Evolutionary conservation across 2,888 invertebrate species (phyloP), one percentile per base, ranked within the genome.

Genomic region (Schizotus pectinicornis): DNA sequence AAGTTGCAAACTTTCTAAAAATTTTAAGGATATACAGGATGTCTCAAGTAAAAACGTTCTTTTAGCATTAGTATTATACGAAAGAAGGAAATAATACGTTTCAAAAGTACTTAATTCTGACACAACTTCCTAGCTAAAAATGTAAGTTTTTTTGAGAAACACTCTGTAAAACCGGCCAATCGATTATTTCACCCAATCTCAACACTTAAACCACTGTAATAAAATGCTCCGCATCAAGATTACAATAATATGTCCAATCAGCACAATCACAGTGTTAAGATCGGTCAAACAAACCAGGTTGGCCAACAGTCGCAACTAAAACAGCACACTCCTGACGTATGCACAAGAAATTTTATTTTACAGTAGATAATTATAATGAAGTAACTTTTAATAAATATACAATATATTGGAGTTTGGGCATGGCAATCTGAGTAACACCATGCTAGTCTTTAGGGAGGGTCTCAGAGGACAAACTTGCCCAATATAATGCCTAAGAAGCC

Each of bases 381-480:
- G 66, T 68, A 67, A 64, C 66, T 67, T 69, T 67, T 70, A 74
- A 73, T 75, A 74, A 75, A 75, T 76, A 74, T 75, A 76, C 73
- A 76, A 73, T 73, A 75, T 67, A 72, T 71, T 71, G 71, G 68
- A 66, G 66, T 65, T 60, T 59, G 63, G 65, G 64, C 67, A 59
- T 61, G 62, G 49, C 53, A 57, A 52, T 54, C 51, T 50, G 59
- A 59, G 43, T 48, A 41, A 33, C 54, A 54, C 56, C 60, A 60
- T 56, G 62, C 63, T 62, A 66, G 69, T 66, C 66, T 66, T 63
- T 66, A 60, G 51, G 63, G 62, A 59, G 67, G 67, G 77, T 83
- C 88, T 91, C 89, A 92, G 84, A 91, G 89, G 81, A 90, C 81
- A 82, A 88, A 90, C 82, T 91, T 92, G 79, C 91, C 92, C 79